phyloP scores from a whole-genome alignment of 2,113 vertebrate species.

The Passer domesticus region DNA sequence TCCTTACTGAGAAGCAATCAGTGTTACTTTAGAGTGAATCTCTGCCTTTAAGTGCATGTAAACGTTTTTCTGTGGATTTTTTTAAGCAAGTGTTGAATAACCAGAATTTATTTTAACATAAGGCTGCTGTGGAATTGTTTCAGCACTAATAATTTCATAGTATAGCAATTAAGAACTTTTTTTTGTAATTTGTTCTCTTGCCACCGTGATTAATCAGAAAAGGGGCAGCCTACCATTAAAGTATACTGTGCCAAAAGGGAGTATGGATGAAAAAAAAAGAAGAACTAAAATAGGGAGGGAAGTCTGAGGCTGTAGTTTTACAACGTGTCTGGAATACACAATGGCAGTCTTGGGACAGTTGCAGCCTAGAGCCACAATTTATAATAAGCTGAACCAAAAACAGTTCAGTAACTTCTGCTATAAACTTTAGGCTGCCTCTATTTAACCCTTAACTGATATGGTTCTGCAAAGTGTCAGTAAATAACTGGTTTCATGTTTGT shows the following conservation, averaged over 20 bases:
- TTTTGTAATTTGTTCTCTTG: slow-evolving; percentile 33
- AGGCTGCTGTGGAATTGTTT: neutral
- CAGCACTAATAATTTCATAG: slow-evolving; percentile 3
- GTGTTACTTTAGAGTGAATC: neutral
- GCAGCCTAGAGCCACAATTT: slow-evolving; percentile 48
- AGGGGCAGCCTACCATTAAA: slow-evolving; percentile 28
- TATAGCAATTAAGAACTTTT: neutral
- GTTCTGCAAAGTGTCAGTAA: neutral
- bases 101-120: neutral
- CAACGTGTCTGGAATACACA: slow-evolving; percentile 32
- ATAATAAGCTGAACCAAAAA: neutral
- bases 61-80: neutral
- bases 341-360: slow-evolving; percentile 41
- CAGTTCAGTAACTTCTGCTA: slow-evolving; percentile 17
- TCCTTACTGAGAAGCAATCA: neutral
- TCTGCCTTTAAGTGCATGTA: neutral
- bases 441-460: slow-evolving; percentile 23
- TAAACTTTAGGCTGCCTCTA: neutral
- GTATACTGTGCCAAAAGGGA: slow-evolving; percentile 34
- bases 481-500: neutral
- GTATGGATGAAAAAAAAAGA: neutral
- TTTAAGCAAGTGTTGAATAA: neutral
- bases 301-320: slow-evolving; percentile 33
- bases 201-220: slow-evolving; percentile 37
- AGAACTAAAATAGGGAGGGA: neutral